Evolutionary conservation across 1,140 invertebrate species (phyloP).

Genomic region (Ctenoplectra terminalis): DNA sequence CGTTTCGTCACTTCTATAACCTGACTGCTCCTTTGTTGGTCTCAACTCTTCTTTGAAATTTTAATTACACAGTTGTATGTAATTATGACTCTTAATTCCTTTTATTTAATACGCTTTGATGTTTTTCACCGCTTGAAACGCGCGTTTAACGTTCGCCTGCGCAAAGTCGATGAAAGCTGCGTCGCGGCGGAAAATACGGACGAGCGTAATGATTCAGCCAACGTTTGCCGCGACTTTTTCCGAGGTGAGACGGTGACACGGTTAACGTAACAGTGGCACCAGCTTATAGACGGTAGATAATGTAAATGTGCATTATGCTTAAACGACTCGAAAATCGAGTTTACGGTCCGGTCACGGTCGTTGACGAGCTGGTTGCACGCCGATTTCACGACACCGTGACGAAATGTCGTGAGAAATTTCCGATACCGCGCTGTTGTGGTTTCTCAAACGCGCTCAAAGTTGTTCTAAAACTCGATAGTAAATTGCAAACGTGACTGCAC

Average conservation of each 20-base stretch:
- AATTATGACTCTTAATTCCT: background rate
- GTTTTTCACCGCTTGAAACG: background rate
- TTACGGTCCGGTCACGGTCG: too few species aligned
- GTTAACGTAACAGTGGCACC: too few species aligned
- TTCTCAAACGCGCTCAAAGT: slow-evolving; percentile 28
- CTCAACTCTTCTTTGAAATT: background rate
- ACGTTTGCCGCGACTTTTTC: too few species aligned
- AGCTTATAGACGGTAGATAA: too few species aligned
- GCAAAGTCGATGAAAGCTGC: background rate
- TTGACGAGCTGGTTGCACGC: slow-evolving; percentile 22
- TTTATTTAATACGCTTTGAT: slow-evolving; percentile 6
- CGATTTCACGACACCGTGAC: slow-evolving; percentile 38
- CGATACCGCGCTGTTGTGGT: slow-evolving; percentile 36
- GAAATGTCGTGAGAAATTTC: slow-evolving; percentile 48
- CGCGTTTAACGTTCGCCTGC: background rate
- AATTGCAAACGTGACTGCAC: slow-evolving; percentile 51
- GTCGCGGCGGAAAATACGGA: too few species aligned
- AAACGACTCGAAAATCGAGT: too few species aligned
- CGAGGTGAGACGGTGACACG: too few species aligned
- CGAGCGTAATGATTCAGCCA: too few species aligned
- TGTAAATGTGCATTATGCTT: too few species aligned
- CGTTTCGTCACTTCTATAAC: background rate
- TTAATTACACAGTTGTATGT: slow-evolving; percentile 19
- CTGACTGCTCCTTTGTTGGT: background rate
- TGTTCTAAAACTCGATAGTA: slow-evolving; percentile 47